phyloP scores from a whole-genome alignment of 2,797 vertebrate species.

The Neosilurus hyrtlii region DNA sequence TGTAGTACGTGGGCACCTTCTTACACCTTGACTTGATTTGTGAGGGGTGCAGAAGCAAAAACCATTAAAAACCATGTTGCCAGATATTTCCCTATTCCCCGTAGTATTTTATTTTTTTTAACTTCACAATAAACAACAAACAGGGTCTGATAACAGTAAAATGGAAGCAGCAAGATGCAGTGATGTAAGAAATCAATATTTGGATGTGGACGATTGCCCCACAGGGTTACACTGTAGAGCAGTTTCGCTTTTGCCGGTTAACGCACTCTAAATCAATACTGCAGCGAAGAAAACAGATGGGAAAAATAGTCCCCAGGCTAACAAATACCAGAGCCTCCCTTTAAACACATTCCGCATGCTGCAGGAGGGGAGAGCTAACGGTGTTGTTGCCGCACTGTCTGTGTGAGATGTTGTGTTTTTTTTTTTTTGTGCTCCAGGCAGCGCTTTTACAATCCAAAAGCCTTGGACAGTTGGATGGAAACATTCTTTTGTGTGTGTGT shows the following conservation, averaged over 20 bases:
- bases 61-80: not conserved
- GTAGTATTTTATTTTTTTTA: too few species aligned
- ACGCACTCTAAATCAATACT: too few species aligned
- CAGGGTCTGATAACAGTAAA: too few species aligned
- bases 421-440: slow-evolving; percentile 3
- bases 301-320: too few species aligned
- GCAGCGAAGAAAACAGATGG: too few species aligned
- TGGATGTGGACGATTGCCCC: too few species aligned
- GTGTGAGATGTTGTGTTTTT: not conserved
- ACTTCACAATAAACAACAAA: not conserved
- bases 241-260: too few species aligned
- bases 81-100: not conserved
- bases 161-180: not conserved
- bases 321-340: too few species aligned
- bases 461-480: slow-evolving; percentile 11
- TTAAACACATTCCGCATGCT: too few species aligned
- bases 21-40: not conserved
- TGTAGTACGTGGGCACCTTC: too few species aligned
- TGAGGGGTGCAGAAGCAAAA: not conserved
- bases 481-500: not conserved
- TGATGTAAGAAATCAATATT: not conserved
- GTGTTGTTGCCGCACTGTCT: not conserved
- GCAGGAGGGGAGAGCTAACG: not conserved
- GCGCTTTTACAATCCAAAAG: not conserved
- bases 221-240: too few species aligned